Conservation (phyloP, 1,140 invertebrate genomes). For the Brachionus rotundiformis region DNA sequence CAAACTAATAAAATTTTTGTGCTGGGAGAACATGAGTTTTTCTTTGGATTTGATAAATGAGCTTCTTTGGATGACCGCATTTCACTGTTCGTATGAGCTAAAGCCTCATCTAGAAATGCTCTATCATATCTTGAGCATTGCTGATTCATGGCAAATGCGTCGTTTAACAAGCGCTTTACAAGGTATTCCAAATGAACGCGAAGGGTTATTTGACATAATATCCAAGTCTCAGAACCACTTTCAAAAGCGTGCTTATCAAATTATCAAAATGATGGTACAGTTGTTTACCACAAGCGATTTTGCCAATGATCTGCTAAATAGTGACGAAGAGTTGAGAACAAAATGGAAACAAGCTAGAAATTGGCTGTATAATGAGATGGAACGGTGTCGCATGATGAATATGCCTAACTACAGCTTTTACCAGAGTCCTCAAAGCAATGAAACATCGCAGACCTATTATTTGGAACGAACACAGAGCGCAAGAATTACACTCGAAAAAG, state of each 20-base stretch:
- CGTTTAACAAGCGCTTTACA: conserved; percentile 86
- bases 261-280: conserved; percentile 89
- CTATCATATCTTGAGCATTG: conserved; percentile 80
- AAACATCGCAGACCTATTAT: conserved; percentile 90
- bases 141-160: conserved; percentile 92
- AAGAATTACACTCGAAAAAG: conserved; percentile 80
- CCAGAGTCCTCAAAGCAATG: conserved; percentile 80
- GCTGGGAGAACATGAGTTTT: conserved; percentile 93
- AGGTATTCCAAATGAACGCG: conserved; percentile 84
- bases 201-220: conserved; percentile 89
- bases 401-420: conserved; percentile 48
- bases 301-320: conserved; percentile 75
- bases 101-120: conserved; percentile 86
- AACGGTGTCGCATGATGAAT: conserved; percentile 59
- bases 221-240: conserved; percentile 86
- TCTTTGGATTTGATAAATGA: conserved; percentile 83
- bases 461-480: conserved; percentile 89
- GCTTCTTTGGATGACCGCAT: conserved; percentile 80
- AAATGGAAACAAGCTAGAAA: conserved; percentile 72
- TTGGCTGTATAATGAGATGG: conserved; percentile 88
- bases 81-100: conserved; percentile 89
- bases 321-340: conserved; percentile 74
- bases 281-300: conserved; percentile 79
- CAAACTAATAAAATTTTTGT: conserved; percentile 82
- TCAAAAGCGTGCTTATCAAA: conserved; percentile 92